Conservation (phyloP, 2,888 invertebrate genomes). For the Spodoptera picta region DNA sequence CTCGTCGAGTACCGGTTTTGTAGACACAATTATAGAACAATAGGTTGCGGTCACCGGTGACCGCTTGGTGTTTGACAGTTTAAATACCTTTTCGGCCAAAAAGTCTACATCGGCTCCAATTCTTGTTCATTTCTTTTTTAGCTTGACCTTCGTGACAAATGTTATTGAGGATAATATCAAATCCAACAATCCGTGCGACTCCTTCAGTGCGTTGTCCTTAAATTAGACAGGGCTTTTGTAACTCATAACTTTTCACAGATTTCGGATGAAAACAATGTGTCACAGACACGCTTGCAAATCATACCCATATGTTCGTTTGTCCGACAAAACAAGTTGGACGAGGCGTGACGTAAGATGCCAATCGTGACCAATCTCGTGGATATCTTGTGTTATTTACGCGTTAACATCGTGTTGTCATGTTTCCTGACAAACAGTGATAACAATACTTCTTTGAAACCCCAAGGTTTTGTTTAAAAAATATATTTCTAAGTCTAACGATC, state of each 20-base stretch:
- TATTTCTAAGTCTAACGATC: constrained; percentile 1
- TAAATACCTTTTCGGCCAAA: too few relatives aligned
- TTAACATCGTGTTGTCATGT: constrained; percentile 58
- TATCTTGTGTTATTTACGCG: constrained; percentile 62
- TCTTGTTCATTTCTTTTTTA: constrained; percentile 21
- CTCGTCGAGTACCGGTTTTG: too few relatives aligned
- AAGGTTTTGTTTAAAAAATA: constrained; percentile 42
- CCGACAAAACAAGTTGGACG: constrained; percentile 72
- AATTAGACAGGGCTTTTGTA: constrained; percentile 63
- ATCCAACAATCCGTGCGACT: constrained; percentile 37
- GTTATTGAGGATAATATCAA: constrained; percentile 46
- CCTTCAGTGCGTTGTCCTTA: constrained; percentile 32
- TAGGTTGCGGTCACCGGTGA: too few relatives aligned
- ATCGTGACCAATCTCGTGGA: constrained; percentile 65
- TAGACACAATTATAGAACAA: too few relatives aligned
- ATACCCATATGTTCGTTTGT: constrained; percentile 63
- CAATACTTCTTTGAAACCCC: constrained; percentile 29
- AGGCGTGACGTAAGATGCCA: constrained; percentile 70
- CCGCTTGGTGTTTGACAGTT: too few relatives aligned
- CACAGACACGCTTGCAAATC: constrained; percentile 77
- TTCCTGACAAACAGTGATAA: constrained; percentile 63
- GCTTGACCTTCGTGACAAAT: constrained; percentile 23
- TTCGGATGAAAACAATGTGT: constrained; percentile 71
- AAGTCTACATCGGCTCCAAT: background rate
- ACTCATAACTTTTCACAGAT: constrained; percentile 56